These are phyloP conservation scores for Halictus quadricinctus DNA, from an alignment of 2,888 invertebrate genomes.

Conservation along the genomic window DNA sequence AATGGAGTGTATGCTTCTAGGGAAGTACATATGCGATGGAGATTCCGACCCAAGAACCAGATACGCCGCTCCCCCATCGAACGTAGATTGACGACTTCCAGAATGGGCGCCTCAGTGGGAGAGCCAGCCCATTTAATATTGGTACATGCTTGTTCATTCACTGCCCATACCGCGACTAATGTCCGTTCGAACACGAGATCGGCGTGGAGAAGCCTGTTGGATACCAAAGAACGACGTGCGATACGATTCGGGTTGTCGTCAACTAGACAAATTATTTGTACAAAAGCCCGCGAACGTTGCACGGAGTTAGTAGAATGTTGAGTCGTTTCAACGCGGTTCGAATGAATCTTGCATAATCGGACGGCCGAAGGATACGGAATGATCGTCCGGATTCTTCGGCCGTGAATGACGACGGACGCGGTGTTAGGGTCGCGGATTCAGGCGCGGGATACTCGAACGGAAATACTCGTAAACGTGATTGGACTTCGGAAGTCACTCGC, in stretches of 20 bases:
- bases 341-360: background rate
- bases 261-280: constrained; percentile 39
- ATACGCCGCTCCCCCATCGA: constrained; percentile 83
- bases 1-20: constrained; percentile 79
- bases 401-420: background rate
- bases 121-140: constrained; percentile 74
- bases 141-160: constrained; percentile 73
- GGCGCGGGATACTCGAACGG: constrained; percentile 23
- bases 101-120: constrained; percentile 78
- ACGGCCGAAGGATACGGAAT: background rate
- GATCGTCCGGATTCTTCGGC: background rate
- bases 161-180: constrained; percentile 73
- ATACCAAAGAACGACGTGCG: constrained; percentile 69
- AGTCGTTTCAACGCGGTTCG: constrained; percentile 18
- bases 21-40: constrained; percentile 93
- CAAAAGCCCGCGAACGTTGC: constrained; percentile 23
- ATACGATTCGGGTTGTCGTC: constrained; percentile 39
- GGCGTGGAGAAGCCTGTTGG: constrained; percentile 63
- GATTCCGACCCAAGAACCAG: constrained; percentile 84
- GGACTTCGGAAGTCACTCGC: constrained; percentile 57
- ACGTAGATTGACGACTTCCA: constrained; percentile 78
- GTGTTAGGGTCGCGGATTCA: constrained; percentile 7
- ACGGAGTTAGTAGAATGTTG: constrained; percentile 22
- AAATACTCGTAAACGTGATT: constrained; percentile 37
- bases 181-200: constrained; percentile 61